Conservation (phyloP, 1,140 invertebrate species). For the Popillia japonica region DNA sequence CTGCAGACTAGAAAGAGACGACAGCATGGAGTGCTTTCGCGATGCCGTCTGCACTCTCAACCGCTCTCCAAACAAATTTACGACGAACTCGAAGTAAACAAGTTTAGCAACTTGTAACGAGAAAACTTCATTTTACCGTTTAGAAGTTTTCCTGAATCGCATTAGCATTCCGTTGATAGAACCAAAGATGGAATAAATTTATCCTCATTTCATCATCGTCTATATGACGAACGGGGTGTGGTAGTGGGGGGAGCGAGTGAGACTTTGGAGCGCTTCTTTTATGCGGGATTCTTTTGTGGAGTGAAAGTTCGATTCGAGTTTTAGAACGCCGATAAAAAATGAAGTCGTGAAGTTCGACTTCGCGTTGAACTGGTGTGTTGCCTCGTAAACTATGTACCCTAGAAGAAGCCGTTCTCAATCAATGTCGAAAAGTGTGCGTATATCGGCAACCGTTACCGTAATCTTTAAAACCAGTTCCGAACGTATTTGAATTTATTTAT, state of each 20-base stretch:
- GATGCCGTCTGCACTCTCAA: constrained; percentile 22
- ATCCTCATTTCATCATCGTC: constrained; percentile 20
- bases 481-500: not conserved
- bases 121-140: constrained; percentile 51
- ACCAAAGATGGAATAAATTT: constrained; percentile 43
- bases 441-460: constrained; percentile 1
- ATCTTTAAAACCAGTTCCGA: not conserved
- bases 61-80: constrained; percentile 47
- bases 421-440: not conserved
- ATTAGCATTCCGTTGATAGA: constrained; percentile 47
- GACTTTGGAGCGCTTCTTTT: not conserved
- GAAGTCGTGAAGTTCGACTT: constrained; percentile 9
- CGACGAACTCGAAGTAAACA: constrained; percentile 47
- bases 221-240: not conserved
- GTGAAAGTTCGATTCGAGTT: constrained; percentile 37
- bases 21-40: not conserved
- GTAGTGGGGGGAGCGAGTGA: not conserved
- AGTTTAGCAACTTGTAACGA: constrained; percentile 50
- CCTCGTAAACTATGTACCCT: not conserved
- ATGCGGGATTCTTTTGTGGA: constrained; percentile 33
- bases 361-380: not conserved
- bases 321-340: constrained; percentile 22
- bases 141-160: constrained; percentile 48
- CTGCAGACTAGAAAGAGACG: constrained; percentile 17
- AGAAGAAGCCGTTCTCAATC: not conserved